Conservation (phyloP, 2,888 invertebrate genomes). For the Noctua comes region DNA sequence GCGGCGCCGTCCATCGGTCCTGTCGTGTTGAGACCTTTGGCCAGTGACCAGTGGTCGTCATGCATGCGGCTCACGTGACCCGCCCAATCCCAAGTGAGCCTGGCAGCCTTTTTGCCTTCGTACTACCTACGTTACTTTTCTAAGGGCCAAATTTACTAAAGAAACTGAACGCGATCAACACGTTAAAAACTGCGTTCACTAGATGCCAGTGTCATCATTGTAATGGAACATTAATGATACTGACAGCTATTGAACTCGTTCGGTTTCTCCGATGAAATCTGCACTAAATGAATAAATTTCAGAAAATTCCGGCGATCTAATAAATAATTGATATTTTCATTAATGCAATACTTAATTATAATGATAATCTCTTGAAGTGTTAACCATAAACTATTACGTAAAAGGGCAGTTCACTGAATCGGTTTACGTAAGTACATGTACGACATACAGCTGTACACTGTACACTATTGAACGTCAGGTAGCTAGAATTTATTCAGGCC, state of each 20-base stretch:
- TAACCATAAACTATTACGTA: neutral
- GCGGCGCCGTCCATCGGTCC: neutral
- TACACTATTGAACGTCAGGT: conserved; percentile 15
- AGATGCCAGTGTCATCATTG: neutral
- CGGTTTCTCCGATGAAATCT: neutral
- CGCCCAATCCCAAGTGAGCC: too few species aligned
- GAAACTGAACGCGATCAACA: neutral
- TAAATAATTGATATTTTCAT: neutral
- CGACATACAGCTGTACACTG: neutral
- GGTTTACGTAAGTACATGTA: neutral
- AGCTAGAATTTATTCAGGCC: conserved; percentile 37
- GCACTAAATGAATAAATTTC: neutral
- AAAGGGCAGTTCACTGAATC: neutral
- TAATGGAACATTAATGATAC: neutral
- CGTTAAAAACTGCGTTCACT: neutral
- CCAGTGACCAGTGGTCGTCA: too few species aligned
- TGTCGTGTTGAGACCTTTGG: too few species aligned
- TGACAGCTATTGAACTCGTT: neutral
- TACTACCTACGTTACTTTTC: too few species aligned
- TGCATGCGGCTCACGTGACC: too few species aligned
- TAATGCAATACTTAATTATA: neutral
- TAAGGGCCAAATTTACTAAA: neutral
- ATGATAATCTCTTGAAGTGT: conserved; percentile 5
- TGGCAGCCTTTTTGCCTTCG: too few species aligned
- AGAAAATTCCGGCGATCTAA: neutral